These are phyloP conservation scores for Gymnodraco acuticeps DNA, from an alignment of 2,797 vertebrate genomes.

Conservation along the genomic window DNA sequence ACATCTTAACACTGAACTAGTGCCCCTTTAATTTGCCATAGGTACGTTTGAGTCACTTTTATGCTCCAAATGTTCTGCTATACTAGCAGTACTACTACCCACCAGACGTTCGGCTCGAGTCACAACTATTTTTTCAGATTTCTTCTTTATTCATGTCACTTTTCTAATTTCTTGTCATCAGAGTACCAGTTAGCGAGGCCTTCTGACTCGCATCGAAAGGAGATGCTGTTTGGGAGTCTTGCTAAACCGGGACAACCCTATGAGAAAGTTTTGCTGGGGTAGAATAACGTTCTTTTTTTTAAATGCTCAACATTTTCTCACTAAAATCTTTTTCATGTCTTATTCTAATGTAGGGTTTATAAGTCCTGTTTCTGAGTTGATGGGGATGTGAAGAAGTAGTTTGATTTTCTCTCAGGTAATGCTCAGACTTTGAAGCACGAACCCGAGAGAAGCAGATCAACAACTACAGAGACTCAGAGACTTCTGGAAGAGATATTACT, in stretches of 20 bases:
- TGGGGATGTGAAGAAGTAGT: neutral
- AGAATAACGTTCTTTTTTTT: constrained; percentile 18
- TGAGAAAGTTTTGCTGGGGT: constrained; percentile 99
- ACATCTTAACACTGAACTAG: neutral
- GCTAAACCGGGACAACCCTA: constrained; percentile 94
- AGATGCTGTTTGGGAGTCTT: constrained; percentile 96
- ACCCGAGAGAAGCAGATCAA: constrained; percentile 90
- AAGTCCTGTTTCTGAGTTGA: neutral
- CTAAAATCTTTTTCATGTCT: neutral
- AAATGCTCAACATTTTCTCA: too few relatives aligned
- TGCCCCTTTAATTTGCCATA: neutral
- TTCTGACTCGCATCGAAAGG: constrained; percentile 94
- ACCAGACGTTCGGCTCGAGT: neutral
- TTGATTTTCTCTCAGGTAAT: constrained; percentile 84
- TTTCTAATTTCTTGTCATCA: constrained; percentile 69
- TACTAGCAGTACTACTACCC: neutral
- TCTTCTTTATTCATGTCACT: neutral
- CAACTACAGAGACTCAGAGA: constrained; percentile 90
- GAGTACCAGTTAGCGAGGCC: constrained; percentile 94
- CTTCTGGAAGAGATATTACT: constrained; percentile 94
- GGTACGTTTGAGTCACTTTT: neutral
- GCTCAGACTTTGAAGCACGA: constrained; percentile 94
- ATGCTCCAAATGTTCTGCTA: neutral
- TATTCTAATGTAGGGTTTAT: neutral
- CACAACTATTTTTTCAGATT: neutral